These are phyloP conservation scores for Celastrina argiolus DNA, from an alignment of 2,888 invertebrate species.

Conservation along the genomic window DNA sequence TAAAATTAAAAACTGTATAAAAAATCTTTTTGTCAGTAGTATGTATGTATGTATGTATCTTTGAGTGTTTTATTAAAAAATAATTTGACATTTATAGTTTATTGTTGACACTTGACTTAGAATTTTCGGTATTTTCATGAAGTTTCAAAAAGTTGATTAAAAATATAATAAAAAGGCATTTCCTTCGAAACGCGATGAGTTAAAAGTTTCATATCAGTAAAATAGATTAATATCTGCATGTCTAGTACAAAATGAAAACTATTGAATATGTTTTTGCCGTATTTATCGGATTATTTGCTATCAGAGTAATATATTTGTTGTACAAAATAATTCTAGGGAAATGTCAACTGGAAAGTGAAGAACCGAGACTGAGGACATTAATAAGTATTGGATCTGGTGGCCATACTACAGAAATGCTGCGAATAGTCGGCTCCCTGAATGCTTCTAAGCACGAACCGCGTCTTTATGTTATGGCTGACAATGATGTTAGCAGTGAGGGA, in stretches of 20 bases:
- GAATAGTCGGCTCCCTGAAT: constrained; percentile 81
- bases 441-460: constrained; percentile 83
- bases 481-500: constrained; percentile 85
- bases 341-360: constrained; percentile 36
- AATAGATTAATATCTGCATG: not conserved
- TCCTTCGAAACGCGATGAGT: not conserved
- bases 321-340: constrained; percentile 29
- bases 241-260: not conserved
- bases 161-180: not conserved
- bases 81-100: no score
- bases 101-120: no score
- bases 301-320: constrained; percentile 26
- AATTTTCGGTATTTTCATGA: no score
- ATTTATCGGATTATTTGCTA: not conserved
- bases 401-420: constrained; percentile 96
- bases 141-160: no score
- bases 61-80: no score
- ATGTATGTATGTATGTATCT: no score
- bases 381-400: constrained; percentile 90
- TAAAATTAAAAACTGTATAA: no score
- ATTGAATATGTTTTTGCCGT: not conserved
- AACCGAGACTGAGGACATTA: constrained; percentile 63
- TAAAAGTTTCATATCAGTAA: not conserved
- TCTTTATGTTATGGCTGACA: constrained; percentile 86
- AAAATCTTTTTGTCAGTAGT: no score